Evolutionary conservation across 2,797 vertebrate genomes (phyloP).

Genomic region (Caiman crocodilus): DNA sequence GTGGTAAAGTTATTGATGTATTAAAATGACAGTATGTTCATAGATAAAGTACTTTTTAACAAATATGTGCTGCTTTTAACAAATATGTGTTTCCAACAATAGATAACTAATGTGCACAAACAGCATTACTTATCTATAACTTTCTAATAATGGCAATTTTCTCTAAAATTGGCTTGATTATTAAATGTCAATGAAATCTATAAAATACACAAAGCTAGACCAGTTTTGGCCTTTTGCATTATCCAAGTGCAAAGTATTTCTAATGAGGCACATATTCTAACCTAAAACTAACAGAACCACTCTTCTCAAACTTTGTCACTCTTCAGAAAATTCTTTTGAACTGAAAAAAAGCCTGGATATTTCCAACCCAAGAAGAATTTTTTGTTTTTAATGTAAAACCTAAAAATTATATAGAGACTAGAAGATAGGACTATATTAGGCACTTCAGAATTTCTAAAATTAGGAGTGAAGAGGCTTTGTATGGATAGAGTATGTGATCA

Average conservation of each 20-base stretch:
- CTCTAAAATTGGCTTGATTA: neutral
- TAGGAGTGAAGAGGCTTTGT: rapidly evolving
- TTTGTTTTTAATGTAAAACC: neutral
- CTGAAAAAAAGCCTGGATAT: neutral
- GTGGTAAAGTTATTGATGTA: neutral
- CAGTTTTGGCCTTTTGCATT: neutral
- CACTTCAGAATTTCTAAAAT: too few species aligned
- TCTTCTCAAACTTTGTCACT: neutral
- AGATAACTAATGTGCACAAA: neutral
- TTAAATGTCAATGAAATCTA: neutral
- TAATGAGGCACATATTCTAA: neutral
- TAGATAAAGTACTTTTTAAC: neutral
- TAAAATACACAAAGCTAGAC: neutral
- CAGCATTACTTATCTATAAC: neutral
- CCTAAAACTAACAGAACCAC: neutral
- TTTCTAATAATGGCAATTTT: neutral
- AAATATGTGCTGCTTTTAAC: neutral
- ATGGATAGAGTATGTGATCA: rapidly evolving
- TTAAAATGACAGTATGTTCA: neutral
- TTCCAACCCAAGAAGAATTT: neutral
- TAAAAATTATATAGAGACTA: rapidly evolving
- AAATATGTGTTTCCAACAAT: neutral
- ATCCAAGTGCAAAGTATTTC: neutral
- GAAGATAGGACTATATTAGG: neutral
- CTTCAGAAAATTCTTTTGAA: neutral